phyloP scores from a whole-genome alignment of 2,888 invertebrate species.

The Cosmia pyralina region DNA sequence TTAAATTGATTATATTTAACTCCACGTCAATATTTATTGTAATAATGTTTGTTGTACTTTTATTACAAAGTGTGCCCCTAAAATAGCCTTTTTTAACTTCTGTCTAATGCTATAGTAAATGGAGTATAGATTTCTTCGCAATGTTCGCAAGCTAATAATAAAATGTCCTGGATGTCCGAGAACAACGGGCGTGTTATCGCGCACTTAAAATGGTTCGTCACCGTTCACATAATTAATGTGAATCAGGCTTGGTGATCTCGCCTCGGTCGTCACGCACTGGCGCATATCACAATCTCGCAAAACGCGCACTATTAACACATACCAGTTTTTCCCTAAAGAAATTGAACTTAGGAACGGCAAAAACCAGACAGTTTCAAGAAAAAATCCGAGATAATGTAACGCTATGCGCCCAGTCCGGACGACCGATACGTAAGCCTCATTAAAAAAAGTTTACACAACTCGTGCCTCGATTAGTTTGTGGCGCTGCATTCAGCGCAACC shows the following conservation, averaged over 20 bases:
- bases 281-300: conserved; percentile 65
- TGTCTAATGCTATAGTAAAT: no score
- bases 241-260: conserved; percentile 81
- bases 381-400: conserved; percentile 74
- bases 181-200: conserved; percentile 84
- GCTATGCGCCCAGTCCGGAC: conserved; percentile 77
- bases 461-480: conserved; percentile 55
- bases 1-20: no score
- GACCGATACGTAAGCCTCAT: conserved; percentile 83
- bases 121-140: no score
- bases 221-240: conserved; percentile 88
- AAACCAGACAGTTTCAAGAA: conserved; percentile 67
- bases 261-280: conserved; percentile 76
- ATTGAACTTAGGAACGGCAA: conserved; percentile 55
- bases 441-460: conserved; percentile 88
- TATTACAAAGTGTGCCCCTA: no score
- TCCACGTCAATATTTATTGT: no score
- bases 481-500: conserved; percentile 70
- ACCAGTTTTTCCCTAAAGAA: conserved; percentile 55
- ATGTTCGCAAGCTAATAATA: conserved; percentile 57
- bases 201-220: conserved; percentile 87
- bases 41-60: no score
- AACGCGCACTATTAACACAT: conserved; percentile 60
- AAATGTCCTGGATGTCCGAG: conserved; percentile 67
- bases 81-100: no score